Evolutionary conservation across 2,888 invertebrate species (phyloP).

Genomic region (Noctua fimbriata): DNA sequence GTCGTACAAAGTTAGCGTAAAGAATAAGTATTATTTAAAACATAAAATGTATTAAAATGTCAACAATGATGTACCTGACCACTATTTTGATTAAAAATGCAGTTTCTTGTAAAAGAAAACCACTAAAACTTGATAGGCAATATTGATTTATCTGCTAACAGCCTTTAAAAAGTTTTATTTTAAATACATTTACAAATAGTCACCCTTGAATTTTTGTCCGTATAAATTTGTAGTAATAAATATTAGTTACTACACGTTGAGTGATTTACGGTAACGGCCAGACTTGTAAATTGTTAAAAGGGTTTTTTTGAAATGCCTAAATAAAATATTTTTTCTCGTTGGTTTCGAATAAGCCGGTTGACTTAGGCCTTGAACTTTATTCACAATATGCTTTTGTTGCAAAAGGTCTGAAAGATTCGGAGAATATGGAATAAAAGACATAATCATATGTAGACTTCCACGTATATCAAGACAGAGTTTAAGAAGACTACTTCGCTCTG

Average conservation of each 20-base stretch:
- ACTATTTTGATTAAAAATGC: not conserved
- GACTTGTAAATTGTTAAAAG: conserved; percentile 32
- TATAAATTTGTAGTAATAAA: conserved; percentile 40
- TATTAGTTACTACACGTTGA: conserved; percentile 31
- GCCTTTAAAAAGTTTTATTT: conserved; percentile 21
- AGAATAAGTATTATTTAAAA: not conserved
- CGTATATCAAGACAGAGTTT: not conserved
- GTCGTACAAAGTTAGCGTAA: not conserved
- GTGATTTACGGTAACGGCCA: conserved; percentile 44
- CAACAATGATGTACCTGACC: not conserved
- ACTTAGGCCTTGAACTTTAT: not conserved
- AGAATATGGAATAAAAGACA: not conserved
- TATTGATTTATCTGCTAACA: conserved; percentile 20
- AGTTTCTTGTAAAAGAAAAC: not conserved
- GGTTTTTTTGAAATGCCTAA: conserved; percentile 24
- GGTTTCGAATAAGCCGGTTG: conserved; percentile 4
- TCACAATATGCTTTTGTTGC: conserved; percentile 3
- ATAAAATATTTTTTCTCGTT: conserved; percentile 22
- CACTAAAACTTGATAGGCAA: not conserved
- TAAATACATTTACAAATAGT: not conserved
- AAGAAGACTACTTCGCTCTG: not conserved
- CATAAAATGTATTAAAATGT: too few species aligned
- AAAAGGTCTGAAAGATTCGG: not conserved
- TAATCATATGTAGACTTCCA: not conserved
- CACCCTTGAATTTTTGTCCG: not conserved